Evolutionary conservation across 2,888 invertebrate genomes (phyloP).

Genomic region (Netelia melanura): DNA sequence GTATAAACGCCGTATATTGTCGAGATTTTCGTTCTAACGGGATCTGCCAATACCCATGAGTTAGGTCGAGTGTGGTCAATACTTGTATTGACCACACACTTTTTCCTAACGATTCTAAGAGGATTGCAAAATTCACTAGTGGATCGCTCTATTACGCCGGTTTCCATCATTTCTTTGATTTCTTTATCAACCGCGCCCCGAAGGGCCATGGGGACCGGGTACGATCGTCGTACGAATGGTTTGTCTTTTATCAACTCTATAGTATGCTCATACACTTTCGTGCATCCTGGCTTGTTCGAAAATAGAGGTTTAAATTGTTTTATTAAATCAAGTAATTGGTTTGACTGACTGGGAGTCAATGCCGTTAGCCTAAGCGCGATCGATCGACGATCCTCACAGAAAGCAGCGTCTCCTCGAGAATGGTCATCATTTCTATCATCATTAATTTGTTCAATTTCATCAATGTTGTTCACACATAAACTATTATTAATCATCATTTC

Average conservation of each 20-base stretch:
- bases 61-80: no score
- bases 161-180: not conserved
- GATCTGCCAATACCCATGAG: no score
- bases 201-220: no score
- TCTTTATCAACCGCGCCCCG: no score
- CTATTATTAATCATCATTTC: no score
- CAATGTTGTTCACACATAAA: no score
- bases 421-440: not conserved
- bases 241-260: not conserved
- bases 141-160: not conserved
- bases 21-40: no score
- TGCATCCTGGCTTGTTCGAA: conserved; percentile 39
- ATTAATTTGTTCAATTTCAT: no score
- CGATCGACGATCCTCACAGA: not conserved
- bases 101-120: not conserved
- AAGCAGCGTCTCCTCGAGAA: no score
- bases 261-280: not conserved
- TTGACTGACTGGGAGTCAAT: conserved; percentile 1
- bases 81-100: not conserved
- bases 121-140: not conserved
- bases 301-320: not conserved
- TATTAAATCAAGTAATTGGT: not conserved
- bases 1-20: no score
- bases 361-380: conserved; percentile 10
- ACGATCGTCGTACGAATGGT: not conserved